Percentiles rank a stretch among this genome's conserved stretches.
Evolutionary conservation across 2,113 vertebrate genomes (phyloP).

Genomic region (Periophthalmodon schlosseri): DNA sequence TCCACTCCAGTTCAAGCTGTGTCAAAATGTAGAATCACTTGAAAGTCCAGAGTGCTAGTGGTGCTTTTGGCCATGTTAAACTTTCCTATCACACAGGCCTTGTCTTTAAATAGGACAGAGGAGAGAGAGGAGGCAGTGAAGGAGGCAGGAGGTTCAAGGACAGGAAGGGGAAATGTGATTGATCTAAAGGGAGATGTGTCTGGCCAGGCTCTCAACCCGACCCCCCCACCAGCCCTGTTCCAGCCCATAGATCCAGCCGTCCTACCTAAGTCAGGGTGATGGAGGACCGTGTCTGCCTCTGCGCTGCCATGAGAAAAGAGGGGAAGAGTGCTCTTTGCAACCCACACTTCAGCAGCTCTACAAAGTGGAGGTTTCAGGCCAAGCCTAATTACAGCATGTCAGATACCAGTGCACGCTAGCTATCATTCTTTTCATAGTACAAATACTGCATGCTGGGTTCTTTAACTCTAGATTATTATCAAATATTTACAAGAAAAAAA

Average conservation of each 20-base stretch:
- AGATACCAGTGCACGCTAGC: slow-evolving; percentile 1
- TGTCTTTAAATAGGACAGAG: slow-evolving; percentile 64
- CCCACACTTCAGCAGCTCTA: slow-evolving; percentile 30
- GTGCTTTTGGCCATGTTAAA: slow-evolving; percentile 45
- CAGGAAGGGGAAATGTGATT: slow-evolving; percentile 70
- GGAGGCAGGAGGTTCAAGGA: slow-evolving; percentile 67
- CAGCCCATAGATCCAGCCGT: slow-evolving; percentile 69
- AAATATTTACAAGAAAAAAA: background rate
- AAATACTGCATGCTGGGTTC: background rate
- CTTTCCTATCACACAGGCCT: slow-evolving; percentile 52
- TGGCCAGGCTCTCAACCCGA: slow-evolving; percentile 60
- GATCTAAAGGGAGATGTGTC: slow-evolving; percentile 77
- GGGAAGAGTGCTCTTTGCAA: slow-evolving; percentile 36
- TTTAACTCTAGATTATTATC: background rate
- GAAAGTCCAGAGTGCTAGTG: slow-evolving; percentile 26
- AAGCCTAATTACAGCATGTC: slow-evolving; percentile 16
- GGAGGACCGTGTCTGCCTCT: slow-evolving; percentile 68
- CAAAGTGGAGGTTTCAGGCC: slow-evolving; percentile 26
- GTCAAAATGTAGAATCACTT: slow-evolving; percentile 20
- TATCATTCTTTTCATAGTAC: background rate
- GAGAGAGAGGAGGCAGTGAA: slow-evolving; percentile 42
- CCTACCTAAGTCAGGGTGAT: slow-evolving; percentile 74
- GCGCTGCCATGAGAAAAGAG: slow-evolving; percentile 57
- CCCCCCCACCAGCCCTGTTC: slow-evolving; percentile 48
- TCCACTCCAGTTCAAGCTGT: slow-evolving; percentile 5